phyloP scores from a whole-genome alignment of 2,888 invertebrate species.

The Pimpla rufipes region DNA sequence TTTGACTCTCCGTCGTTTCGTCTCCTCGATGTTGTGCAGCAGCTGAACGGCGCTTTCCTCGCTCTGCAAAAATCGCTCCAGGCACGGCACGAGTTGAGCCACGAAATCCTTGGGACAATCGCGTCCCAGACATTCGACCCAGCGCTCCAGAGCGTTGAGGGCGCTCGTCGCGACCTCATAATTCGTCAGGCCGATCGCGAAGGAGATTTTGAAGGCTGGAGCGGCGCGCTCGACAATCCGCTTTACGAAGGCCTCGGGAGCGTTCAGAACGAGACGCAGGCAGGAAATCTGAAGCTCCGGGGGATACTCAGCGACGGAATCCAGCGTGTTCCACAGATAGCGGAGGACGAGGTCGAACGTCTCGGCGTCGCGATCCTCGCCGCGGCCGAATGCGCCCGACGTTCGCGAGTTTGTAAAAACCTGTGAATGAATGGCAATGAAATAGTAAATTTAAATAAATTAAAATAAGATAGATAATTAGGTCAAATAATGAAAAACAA shows the following conservation, averaged over 20 bases:
- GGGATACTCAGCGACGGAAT: constrained; percentile 75
- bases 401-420: constrained; percentile 89
- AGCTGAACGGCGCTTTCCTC: constrained; percentile 82
- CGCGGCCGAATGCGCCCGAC: constrained; percentile 84
- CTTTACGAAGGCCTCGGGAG: constrained; percentile 87
- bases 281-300: constrained; percentile 87
- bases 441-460: no score
- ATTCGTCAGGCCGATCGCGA: constrained; percentile 86
- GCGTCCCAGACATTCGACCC: constrained; percentile 85
- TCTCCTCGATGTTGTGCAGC: constrained; percentile 73
- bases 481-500: no score
- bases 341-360: constrained; percentile 74
- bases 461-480: no score
- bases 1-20: constrained; percentile 70
- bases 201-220: constrained; percentile 84
- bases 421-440: no score
- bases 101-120: constrained; percentile 85
- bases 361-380: constrained; percentile 75
- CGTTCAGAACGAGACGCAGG: constrained; percentile 87
- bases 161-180: constrained; percentile 86
- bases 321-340: constrained; percentile 79
- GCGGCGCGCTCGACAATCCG: constrained; percentile 84
- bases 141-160: constrained; percentile 87
- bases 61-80: constrained; percentile 87
- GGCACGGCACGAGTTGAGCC: constrained; percentile 86